Evolutionary conservation across 2,888 invertebrate genomes (phyloP).

Genomic region (Nineta flava): DNA sequence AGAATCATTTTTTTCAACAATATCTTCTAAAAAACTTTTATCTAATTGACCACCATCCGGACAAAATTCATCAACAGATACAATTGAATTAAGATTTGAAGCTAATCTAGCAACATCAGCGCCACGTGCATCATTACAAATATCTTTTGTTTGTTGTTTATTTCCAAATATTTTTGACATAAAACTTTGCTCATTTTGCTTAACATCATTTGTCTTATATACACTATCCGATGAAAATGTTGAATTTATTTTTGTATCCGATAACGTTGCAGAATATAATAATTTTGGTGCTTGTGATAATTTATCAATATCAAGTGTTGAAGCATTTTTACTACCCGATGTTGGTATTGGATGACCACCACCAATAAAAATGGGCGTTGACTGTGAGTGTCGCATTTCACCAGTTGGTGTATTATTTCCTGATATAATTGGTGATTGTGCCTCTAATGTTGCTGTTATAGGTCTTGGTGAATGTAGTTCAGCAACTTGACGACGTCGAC

Average conservation of each 20-base stretch:
- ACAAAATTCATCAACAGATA: conserved; percentile 53
- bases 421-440: conserved; percentile 4
- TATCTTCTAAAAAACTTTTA: conserved; percentile 59
- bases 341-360: conserved; percentile 28
- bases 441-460: conserved; percentile 26
- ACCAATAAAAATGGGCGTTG: conserved; percentile 28
- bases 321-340: conserved; percentile 16
- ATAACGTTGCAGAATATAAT: not conserved
- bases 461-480: conserved; percentile 39
- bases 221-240: conserved; percentile 16
- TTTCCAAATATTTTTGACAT: conserved; percentile 23
- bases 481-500: conserved; percentile 55
- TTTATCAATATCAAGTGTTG: conserved; percentile 2
- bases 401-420: conserved; percentile 18
- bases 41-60: conserved; percentile 60
- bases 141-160: conserved; percentile 11
- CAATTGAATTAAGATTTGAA: conserved; percentile 16
- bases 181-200: conserved; percentile 15
- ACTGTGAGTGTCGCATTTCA: conserved; percentile 26
- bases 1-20: conserved; percentile 23
- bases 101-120: conserved; percentile 16
- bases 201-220: conserved; percentile 17
- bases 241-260: not conserved
- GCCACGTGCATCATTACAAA: conserved; percentile 21
- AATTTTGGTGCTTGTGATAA: not conserved